These are phyloP conservation scores for Thysanoteuthis rhombus DNA, from an alignment of 2,888 invertebrate genomes.

Conservation along the genomic window DNA sequence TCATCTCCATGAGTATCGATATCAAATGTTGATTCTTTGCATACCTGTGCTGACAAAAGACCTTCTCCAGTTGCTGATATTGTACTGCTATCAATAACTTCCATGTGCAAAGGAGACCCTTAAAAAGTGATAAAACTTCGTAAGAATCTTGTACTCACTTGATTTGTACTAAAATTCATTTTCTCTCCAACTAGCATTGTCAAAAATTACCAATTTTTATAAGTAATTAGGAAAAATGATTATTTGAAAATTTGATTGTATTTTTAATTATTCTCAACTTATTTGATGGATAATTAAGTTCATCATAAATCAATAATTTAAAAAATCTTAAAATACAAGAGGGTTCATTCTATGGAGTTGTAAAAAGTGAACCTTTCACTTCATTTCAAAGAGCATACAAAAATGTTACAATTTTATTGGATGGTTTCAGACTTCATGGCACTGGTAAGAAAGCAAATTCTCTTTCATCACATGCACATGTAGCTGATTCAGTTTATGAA, in stretches of 20 bases:
- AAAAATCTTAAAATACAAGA: too few species aligned
- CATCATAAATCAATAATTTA: not conserved
- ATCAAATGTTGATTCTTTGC: constrained; percentile 68
- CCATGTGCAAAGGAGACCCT: constrained; percentile 53
- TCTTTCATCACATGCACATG: too few species aligned
- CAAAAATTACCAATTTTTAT: not conserved
- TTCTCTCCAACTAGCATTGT: not conserved
- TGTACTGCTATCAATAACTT: constrained; percentile 51
- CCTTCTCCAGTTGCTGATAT: constrained; percentile 66
- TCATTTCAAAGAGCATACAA: too few species aligned
- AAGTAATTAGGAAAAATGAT: too few species aligned
- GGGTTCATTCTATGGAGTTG: too few species aligned
- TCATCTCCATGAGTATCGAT: constrained; percentile 69
- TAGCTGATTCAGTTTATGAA: too few species aligned
- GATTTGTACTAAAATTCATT: not conserved
- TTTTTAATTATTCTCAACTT: not conserved
- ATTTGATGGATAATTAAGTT: not conserved
- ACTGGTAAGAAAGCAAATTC: too few species aligned
- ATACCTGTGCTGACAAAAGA: constrained; percentile 68
- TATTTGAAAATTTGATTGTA: too few species aligned
- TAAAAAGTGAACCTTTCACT: too few species aligned
- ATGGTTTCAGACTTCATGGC: too few species aligned
- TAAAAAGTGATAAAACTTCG: constrained; percentile 28
- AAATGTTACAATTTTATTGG: too few species aligned
- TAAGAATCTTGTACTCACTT: not conserved